Base-by-base conservation (phyloP, 2,888 invertebrate genomes). In the Apocheima hispidaria region DNA sequence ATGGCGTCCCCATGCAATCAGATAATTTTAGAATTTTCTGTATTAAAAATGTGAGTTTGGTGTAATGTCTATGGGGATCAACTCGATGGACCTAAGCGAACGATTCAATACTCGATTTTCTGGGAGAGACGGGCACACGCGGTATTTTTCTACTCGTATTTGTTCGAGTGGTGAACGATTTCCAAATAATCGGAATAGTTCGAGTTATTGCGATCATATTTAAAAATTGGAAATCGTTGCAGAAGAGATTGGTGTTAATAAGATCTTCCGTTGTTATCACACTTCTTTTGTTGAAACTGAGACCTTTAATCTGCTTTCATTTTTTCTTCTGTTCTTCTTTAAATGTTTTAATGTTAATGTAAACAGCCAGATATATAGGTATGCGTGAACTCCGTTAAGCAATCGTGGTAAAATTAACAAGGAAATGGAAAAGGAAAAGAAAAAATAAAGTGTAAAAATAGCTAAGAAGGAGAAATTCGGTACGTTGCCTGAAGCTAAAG, bases 21-120 rank as follows among this genome's bases (percentile, higher is more conserved):
- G n/a, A n/a, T n/a, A n/a, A n/a, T 30, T n/a, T 35, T 3, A 16
- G 4, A 7, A 36, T 36, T 0, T 16, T 40, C 4, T 38, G 18
- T 40, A 16, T 36, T 16, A 10, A 9, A 16, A 16, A 36, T 20
- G 9, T 2, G 14, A 1, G 2, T 30, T 14, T 16, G 16, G 26
- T 26, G 23, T 23, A 7, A 26, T 26, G 43, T 26, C 43, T 14
- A 14, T 7, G 4, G 1, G 16, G n/a, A 16, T 28, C 6, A 26
- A 28, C 28, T 16, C 66, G 72, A 73, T 73, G 72, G 72, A 73
- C 67, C 53, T 53, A 63, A 74, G 64, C 65, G 73, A 70, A 73
- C 73, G 69, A 76, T 81, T 79, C 74, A 77, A 78, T 65, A 70
- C 70, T 70, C 69, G 69, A 73, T 75, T 75, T 70, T 60, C 58